Evolutionary conservation across 2,797 vertebrate species (phyloP).

Genomic region (Cirrhinus mrigala): DNA sequence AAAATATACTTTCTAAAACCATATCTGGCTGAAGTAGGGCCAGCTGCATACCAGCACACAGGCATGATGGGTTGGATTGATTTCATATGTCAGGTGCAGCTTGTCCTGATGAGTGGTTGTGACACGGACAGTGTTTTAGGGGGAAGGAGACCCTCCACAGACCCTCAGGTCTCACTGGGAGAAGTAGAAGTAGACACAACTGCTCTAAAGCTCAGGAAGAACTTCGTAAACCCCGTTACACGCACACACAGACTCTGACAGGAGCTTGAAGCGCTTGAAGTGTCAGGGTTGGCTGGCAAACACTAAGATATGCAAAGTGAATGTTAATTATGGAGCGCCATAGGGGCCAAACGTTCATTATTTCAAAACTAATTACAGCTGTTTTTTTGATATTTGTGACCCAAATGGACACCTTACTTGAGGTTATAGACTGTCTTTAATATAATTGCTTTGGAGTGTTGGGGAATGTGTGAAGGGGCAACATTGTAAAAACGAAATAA

Average conservation of each 20-base stretch:
- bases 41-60: not conserved
- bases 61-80: slow-evolving; percentile 21
- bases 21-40: not conserved
- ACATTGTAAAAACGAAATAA: slow-evolving; percentile 30
- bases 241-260: slow-evolving; percentile 54
- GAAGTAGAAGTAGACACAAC: slow-evolving; percentile 9
- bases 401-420: slow-evolving; percentile 55
- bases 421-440: slow-evolving; percentile 52
- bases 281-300: slow-evolving; percentile 64
- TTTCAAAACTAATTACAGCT: slow-evolving; percentile 77
- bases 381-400: slow-evolving; percentile 59
- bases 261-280: slow-evolving; percentile 64
- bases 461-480: slow-evolving; percentile 12
- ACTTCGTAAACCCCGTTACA: not conserved
- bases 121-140: slow-evolving; percentile 18
- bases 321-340: slow-evolving; percentile 76
- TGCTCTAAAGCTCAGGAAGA: slow-evolving; percentile 16
- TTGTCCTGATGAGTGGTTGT: slow-evolving; percentile 1
- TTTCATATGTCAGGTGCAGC: slow-evolving; percentile 31
- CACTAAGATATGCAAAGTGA: slow-evolving; percentile 71
- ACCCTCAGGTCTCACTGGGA: slow-evolving; percentile 17
- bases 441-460: slow-evolving; percentile 56
- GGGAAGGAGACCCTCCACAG: not conserved
- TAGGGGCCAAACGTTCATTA: slow-evolving; percentile 63
- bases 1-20: not conserved